These are phyloP conservation scores for Drosophila ananassae DNA, from an alignment of 1,140 invertebrate species.

Conservation along the genomic window DNA sequence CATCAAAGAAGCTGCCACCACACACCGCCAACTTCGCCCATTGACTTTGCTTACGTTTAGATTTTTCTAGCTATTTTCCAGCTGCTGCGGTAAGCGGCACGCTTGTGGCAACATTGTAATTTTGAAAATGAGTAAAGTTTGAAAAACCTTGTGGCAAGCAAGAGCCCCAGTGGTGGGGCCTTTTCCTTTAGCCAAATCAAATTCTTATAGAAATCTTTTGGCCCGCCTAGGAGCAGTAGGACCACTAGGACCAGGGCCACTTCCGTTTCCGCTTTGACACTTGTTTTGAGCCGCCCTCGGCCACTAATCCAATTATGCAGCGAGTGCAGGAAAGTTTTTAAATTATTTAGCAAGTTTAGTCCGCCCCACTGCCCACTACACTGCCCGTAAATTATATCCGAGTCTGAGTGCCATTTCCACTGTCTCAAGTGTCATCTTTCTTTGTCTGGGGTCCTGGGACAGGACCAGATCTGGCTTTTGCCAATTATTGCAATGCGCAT, in stretches of 20 bases:
- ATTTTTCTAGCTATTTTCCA: conserved; percentile 68
- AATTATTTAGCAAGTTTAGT: conserved; percentile 66
- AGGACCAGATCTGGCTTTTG: conserved; percentile 42
- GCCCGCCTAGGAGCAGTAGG: neutral
- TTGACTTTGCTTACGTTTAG: conserved; percentile 83
- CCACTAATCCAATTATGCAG: conserved; percentile 61
- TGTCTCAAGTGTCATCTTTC: conserved; percentile 75
- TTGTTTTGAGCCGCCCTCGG: conserved; percentile 58
- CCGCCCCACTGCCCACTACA: conserved; percentile 21
- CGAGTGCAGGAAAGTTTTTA: conserved; percentile 68
- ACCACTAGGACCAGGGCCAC: conserved; percentile 18
- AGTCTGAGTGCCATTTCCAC: neutral
- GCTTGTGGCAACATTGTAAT: conserved; percentile 83
- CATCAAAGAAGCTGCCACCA: conserved; percentile 61
- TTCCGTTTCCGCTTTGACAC: conserved; percentile 79
- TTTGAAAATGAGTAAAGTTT: conserved; percentile 84
- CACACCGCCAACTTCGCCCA: conserved; percentile 71
- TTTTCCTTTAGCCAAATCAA: conserved; percentile 60
- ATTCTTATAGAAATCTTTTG: conserved; percentile 72
- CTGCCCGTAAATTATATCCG: conserved; percentile 54
- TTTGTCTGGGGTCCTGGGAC: conserved; percentile 42
- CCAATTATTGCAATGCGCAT: conserved; percentile 56
- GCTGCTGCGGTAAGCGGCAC: conserved; percentile 66
- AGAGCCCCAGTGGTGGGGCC: conserved; percentile 5
- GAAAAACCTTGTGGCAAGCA: conserved; percentile 68